Evolutionary conservation across 2,888 invertebrate species (phyloP), one percentile per base, ranked within the genome.

Genomic region (Ephialtes manifestator): DNA sequence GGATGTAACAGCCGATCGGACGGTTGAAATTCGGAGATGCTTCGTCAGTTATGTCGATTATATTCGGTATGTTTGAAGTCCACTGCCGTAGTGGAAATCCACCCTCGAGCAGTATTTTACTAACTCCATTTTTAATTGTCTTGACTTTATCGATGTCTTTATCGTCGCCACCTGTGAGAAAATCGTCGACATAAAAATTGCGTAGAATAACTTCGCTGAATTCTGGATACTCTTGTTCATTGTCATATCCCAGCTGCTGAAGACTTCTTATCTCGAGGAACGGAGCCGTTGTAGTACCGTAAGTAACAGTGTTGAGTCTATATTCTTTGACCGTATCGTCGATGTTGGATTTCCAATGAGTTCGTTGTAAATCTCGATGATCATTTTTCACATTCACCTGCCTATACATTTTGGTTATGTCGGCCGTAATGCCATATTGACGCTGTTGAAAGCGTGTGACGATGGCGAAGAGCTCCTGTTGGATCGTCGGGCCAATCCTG

Each of bases 391-490:
- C 31, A 0, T 63, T 28, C 2, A 85, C 24, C 35, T 85, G 83
- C 4, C 87, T 48, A 71, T 83, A 87, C 83, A 87, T 87, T 46
- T 84, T 84, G 43, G 20, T 7, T 13, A 89, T 82, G 53, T 88
- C 87, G 1, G 87, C 83, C 1, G 74, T 84, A 4, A 86, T 0
- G 3, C 81, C 71, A 13, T 78, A n/a, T n/a, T 43, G 18, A 18
- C 79, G 81, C 39, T 58, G 58, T 8, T 81, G 39, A 68, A 80
- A 84, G 4, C 85, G 74, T 11, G 88, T n/a, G 3, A 88, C 48
- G 13, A 91, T 84, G 1, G 84, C 65, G 8, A 84, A 83, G 8
- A 90, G 81, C 24, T 89, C 89, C 3, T 86, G 46, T 86, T 89
- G 89, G 4, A 91, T 75, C 15, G 74, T 87, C 2, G 89, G 88